Base-by-base conservation (phyloP, 2,113 vertebrate species). In the Ictalurus furcatus region DNA sequence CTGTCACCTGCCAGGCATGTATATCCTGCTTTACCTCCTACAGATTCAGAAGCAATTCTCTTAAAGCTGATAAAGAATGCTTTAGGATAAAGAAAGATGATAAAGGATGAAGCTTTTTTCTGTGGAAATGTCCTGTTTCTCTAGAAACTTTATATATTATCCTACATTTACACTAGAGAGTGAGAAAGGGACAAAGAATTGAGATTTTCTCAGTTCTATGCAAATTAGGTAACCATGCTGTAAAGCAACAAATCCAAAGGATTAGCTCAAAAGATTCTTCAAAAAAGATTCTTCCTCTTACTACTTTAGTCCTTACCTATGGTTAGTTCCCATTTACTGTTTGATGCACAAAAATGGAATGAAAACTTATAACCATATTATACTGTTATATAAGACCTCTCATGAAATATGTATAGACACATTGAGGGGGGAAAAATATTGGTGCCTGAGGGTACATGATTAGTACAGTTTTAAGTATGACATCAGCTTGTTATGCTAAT, bases 1-100 rank as follows among this genome's bases (percentile, higher is more conserved):
- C 80, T 82, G 61, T 63, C 48, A 58, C 19, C 71, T 87, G 79
- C 40, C 73, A 87, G 89, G 58, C 69, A 56, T 40, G 65, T 65
- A 56, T n/a, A 8, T 13, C 28, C 63, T 73, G 25, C 65, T 30
- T 54, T 40, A 37, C 85, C 69, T 89, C 61, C 63, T 82, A 13
- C 48, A 73, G 80, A 34, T 48, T 76, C 21, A 76, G 19, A 73
- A 79, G 76, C 78, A 30, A 30, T 81, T 81, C 59, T 71, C 30
- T 59, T 73, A 37, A 61, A 37, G 30, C 11, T 84, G 54, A 83
- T 59, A 48, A 34, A 56, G 21, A 28, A 89, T 69, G 61, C 11
- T 69, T 52, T 52, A 52, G 48, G 48, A 52, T 52, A 52, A 52
- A 52, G 1, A 52, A 11, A 52, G 48, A 52, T 52, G 48, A 11